Evolutionary conservation across 2,113 vertebrate genomes (phyloP), one percentile per base, ranked within the genome.

Genomic region (Catharus minimus): DNA sequence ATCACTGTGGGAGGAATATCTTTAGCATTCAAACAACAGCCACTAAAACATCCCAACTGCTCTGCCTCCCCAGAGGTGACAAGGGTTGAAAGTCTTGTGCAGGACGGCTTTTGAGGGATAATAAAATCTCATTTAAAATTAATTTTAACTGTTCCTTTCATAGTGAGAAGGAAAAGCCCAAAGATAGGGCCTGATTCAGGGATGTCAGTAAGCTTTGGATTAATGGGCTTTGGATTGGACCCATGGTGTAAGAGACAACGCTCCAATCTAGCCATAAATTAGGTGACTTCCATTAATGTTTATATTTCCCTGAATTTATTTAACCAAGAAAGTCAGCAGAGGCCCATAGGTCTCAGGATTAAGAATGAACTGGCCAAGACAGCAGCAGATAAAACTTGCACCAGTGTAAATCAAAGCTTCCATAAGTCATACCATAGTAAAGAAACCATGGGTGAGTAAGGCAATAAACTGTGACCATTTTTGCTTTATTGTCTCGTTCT

Each of bases 291-390:
- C 86, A 94, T 90, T 95, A 92, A 89, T 1, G 0, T 95, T 95
- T 94, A 66, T 93, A 82, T 95, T 95, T 93, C 43, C 58, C 73
- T 86, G 61, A 86, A 94, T 95, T 95, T 96, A 95, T 95, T 94
- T 93, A 93, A 95, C 83, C 62, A 71, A 68, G 81, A 50, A 94
- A 94, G 81, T 92, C 92, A 94, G 69, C 46, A 44, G 86, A 93
- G 88, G 77, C 69, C 69, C 69, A 82, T 57, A 88, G 92, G 88
- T 90, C 88, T 90, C 43, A 0, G 58, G 26, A 89, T 92, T 94
- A 95, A 95, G 94, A 90, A 95, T 93, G 81, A 94, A 89, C 86
- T 86, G 92, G 90, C 94, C 93, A 95, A 92, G 90, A 92, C 88
- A 87, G 95, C 92, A 95, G 88, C 86, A 94, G 94, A 96, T 93